phyloP scores from a whole-genome alignment of 2,797 vertebrate species.

The Pseudotriccus pelzelni region DNA sequence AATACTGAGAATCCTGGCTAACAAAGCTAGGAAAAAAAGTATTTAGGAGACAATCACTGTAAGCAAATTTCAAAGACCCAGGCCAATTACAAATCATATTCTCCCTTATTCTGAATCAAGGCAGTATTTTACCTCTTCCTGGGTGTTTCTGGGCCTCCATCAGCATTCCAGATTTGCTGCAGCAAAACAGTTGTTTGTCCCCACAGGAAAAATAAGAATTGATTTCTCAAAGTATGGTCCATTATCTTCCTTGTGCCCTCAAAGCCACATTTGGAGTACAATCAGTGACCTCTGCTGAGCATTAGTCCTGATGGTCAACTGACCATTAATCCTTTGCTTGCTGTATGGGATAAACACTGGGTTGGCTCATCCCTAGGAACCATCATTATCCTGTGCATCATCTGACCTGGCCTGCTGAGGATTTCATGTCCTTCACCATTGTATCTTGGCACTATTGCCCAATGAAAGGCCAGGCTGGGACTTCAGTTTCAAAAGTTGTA shows the following conservation, averaged over 20 bases:
- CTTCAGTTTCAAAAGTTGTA: background rate
- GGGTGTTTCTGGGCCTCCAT: background rate
- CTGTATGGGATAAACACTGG: background rate
- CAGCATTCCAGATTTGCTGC: background rate
- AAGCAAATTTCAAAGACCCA: constrained; percentile 22
- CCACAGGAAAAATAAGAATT: background rate
- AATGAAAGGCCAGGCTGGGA: background rate
- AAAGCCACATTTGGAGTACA: background rate
- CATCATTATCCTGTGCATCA: background rate
- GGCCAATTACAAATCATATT: background rate
- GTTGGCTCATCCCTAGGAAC: background rate
- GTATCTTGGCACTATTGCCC: background rate
- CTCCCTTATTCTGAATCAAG: background rate
- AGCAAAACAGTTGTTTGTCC: background rate
- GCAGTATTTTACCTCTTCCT: constrained; percentile 7
- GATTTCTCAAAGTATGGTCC: background rate
- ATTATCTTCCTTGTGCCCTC: background rate
- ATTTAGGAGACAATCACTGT: background rate
- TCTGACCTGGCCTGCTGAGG: background rate
- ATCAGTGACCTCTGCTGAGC: background rate
- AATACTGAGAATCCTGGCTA: constrained; percentile 6
- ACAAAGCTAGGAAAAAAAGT: constrained; percentile 18
- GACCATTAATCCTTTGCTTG: background rate
- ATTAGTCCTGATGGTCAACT: background rate
- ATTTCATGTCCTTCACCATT: background rate